Conservation (phyloP, 2,113 vertebrate species). For the Leucopsar rothschildi region DNA sequence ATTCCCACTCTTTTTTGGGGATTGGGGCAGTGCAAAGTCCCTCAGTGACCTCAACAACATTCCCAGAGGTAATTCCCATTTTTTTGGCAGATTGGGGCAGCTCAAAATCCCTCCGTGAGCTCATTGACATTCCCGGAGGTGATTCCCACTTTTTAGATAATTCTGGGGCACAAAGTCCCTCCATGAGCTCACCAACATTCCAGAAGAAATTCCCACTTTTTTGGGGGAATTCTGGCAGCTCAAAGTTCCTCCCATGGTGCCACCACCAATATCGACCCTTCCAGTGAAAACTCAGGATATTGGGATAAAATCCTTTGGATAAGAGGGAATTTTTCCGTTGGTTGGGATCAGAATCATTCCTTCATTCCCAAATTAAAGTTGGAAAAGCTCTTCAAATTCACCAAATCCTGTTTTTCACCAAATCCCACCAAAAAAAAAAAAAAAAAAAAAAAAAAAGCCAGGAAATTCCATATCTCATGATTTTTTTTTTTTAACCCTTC, state of each 20-base stretch:
- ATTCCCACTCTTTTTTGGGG: background rate
- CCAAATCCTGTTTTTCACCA: accelerated
- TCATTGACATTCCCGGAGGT: background rate
- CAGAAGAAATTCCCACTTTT: slow-evolving; percentile 71
- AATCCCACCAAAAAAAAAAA: background rate
- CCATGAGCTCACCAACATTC: slow-evolving; percentile 79
- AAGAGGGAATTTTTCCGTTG: accelerated
- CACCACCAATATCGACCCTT: too few relatives aligned
- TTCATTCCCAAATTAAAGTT: background rate
- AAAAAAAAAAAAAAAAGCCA: accelerated
- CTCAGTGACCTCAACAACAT: background rate
- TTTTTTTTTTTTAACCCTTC: background rate
- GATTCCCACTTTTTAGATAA: background rate
- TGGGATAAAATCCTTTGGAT: background rate
- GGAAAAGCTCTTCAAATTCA: background rate
- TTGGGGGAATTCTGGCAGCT: background rate
- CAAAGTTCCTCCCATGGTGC: background rate
- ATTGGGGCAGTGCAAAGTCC: accelerated
- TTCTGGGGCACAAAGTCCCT: accelerated
- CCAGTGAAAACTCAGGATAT: accelerated
- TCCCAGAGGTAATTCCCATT: background rate
- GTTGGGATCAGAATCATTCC: accelerated
- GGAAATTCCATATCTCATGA: background rate
- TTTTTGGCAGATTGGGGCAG: too few relatives aligned
- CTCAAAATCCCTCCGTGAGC: too few relatives aligned